Evolutionary conservation across 1,140 invertebrate genomes (phyloP).

Genomic region (Pomacea maculata): DNA sequence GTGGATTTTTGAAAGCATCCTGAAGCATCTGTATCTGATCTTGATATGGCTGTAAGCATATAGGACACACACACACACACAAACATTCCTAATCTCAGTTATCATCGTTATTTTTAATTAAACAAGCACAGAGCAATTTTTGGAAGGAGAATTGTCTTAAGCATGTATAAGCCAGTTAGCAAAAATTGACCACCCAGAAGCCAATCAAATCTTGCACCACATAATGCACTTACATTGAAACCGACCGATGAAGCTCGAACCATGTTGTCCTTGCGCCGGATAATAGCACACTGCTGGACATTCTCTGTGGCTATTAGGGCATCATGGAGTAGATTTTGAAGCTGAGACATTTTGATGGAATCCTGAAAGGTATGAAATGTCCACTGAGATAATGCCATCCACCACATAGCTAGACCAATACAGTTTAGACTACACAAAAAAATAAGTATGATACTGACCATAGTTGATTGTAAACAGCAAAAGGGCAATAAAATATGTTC

Average conservation of each 20-base stretch:
- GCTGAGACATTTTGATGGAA: constrained; percentile 63
- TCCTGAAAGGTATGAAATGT: constrained; percentile 44
- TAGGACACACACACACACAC: too few relatives aligned
- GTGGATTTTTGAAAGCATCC: constrained; percentile 63
- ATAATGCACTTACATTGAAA: constrained; percentile 51
- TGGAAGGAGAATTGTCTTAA: too few relatives aligned
- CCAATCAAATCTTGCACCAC: not conserved
- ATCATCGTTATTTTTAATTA: too few relatives aligned
- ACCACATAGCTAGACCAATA: too few relatives aligned
- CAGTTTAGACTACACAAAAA: too few relatives aligned
- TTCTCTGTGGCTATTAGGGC: constrained; percentile 62
- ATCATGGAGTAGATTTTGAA: constrained; percentile 64
- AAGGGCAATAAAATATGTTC: too few relatives aligned
- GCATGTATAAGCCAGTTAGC: too few relatives aligned
- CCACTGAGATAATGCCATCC: not conserved
- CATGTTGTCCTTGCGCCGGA: constrained; percentile 54
- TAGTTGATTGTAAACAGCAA: too few relatives aligned
- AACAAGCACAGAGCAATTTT: too few relatives aligned
- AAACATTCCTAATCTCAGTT: too few relatives aligned
- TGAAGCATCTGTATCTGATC: constrained; percentile 61
- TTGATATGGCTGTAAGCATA: constrained; percentile 46
- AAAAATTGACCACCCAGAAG: not conserved
- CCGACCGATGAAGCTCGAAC: constrained; percentile 58
- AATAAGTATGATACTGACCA: not conserved
- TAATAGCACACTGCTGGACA: constrained; percentile 63